Evolutionary conservation across 2,797 vertebrate species (phyloP), one percentile per base, ranked within the genome.

Genomic region (Fratercula arctica): DNA sequence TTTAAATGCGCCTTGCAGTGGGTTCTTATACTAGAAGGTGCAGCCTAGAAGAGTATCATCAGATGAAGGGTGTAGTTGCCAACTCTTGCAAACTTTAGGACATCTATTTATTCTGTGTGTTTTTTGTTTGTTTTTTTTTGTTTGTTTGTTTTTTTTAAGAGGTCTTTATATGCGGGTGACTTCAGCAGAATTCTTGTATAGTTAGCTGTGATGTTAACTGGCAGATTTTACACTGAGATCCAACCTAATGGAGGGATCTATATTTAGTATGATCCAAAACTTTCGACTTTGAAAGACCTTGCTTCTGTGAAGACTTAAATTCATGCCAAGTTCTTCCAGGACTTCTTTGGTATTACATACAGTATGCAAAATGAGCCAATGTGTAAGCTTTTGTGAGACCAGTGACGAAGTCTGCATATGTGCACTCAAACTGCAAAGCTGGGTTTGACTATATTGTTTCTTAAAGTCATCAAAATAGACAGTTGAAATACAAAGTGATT

Each of bases 381-480:
- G n/a, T 25, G 4, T 46, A 57, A 85, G 37, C 59, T 77, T 89
- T 81, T 24, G 35, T 24, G 93, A 68, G 63, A 86, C 18, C 39
- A 35, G 48, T 80, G 79, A 23, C 29, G 7, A 67, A 86, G 35
- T 68, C 37, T 85, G 37, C 23, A 2, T 45, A 3, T 19, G 31
- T 56, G 18, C 75, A 37, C 39, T 88, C 83, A 48, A 46, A 67
- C 89, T 90, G 85, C 79, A 94, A 97, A 78, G 76, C 45, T 90
- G 85, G 41, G 77, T 96, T 94, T 95, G 88, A 10, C 64, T 59
- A 7, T 78, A 28, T 84, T 86, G 45, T 93, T 95, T 91, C 93
- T 93, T 95, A 70, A 90, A 93, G 92, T 91, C 82, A 39, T 63
- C 66, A 95, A 87, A 91, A 95, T 33, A 86, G 92, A 97, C 96